phyloP scores from a whole-genome alignment of 2,113 vertebrate species.

The Holacanthus passer region DNA sequence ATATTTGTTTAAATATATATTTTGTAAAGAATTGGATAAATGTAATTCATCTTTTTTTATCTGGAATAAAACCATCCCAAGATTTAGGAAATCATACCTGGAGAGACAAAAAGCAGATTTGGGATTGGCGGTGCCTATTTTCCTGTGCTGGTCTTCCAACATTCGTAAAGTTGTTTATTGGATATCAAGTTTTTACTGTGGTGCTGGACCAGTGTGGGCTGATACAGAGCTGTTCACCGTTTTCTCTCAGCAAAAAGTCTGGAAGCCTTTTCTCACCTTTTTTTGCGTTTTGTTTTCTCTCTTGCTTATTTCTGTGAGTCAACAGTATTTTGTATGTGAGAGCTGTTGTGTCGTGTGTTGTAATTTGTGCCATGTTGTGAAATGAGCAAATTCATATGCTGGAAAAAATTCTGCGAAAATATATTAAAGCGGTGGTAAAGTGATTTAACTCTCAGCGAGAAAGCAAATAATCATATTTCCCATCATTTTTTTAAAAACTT shows the following conservation, averaged over 20 bases:
- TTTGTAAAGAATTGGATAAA: background rate
- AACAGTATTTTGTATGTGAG: background rate
- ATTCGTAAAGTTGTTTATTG: background rate
- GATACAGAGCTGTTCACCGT: background rate
- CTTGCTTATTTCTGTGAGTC: background rate
- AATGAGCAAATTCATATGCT: background rate
- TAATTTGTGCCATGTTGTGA: background rate
- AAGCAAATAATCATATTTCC: background rate
- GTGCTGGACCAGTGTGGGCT: background rate
- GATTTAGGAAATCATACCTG: background rate
- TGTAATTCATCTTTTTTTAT: background rate
- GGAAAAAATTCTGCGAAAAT: background rate
- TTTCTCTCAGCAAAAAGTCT: background rate
- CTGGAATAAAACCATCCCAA: background rate
- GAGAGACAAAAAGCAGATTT: background rate
- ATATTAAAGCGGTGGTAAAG: no score
- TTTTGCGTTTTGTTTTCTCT: background rate
- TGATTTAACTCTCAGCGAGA: background rate
- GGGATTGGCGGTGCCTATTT: background rate
- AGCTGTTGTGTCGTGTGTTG: background rate
- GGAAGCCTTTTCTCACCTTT: background rate
- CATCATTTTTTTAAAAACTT: background rate
- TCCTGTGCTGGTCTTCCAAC: background rate
- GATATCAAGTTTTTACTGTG: background rate
- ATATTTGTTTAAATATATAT: background rate